Evolutionary conservation across 2,113 vertebrate genomes (phyloP), one percentile per base, ranked within the genome.

Genomic region (Chionis minor): DNA sequence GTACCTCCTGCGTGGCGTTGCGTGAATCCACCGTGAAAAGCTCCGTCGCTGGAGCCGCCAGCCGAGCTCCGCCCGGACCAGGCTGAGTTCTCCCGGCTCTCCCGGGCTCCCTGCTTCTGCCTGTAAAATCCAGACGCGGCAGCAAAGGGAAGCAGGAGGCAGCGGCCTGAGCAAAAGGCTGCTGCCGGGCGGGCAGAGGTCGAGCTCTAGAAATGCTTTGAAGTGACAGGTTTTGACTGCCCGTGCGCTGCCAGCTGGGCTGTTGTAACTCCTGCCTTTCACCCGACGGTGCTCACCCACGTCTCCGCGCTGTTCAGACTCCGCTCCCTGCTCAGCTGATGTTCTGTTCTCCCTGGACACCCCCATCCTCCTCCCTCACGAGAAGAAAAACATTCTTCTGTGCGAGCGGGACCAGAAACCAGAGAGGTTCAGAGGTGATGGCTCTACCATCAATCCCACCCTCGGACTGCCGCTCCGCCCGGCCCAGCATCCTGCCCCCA

Each of bases 211-310:
- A 26, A 78, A 14, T 13, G 63, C 52, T 35, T 61, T 47, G 5
- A 27, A 40, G 49, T 21, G 2, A 8, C 42, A 4, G 14, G 19
- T 3, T 73, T 84, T 67, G 73, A 35, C 14, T 18, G 30, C 10
- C 19, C 0, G 6, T 1, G n/a, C 2, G 2, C 59, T 12, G 27
- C 17, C 49, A 32, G 67, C 32, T 23, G 15, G 35, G 63, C 54
- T 78, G 9, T 16, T n/a, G 69, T 32, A 32, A n/a, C 44, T 78
- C 80, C 66, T 3, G 24, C 38, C 72, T 55, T 49, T 23, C 58
- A 20, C 9, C 81, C 3, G 2, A 3, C 9, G 3, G 1, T 1
- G 15, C 75, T 13, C 21, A 38, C 38, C 38, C 38, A 1, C 3
- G 12, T 21, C 67, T 7, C 73, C 5, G 1, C 0, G 1, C 9